Evolutionary conservation across 2,888 invertebrate genomes (phyloP), one percentile per base, ranked within the genome.

Genomic region (Dyspetes luteomarginatus): DNA sequence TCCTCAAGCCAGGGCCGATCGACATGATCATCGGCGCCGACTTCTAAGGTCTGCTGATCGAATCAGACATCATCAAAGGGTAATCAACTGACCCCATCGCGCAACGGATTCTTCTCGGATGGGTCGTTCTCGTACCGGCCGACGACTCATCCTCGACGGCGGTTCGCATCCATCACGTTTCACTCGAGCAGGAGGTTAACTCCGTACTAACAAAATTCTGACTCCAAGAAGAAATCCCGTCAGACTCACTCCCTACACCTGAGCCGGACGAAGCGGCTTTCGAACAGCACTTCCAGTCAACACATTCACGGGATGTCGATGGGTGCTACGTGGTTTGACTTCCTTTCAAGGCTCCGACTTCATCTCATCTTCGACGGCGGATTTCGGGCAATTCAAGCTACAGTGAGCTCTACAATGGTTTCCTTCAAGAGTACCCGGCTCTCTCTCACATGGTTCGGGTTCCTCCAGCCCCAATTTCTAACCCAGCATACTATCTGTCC

Each of bases 21-120:
- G 52, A 68, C 36, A n/a, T 68, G 0, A 36, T 81, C 17, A 12
- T 78, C 7, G 77, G 72, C 0, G 77, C 81, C 0, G 72, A 81
- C 12, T 17, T 50, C 9, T 77, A 64, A 22, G 67, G 65, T 1
- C 60, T 65, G 3, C n/a, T 72, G 56, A 5, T 81, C 2, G 22
- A 5, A 3, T 19, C 30, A 0, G 58, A 60, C 0, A 12, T 78
- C 0, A 1, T 30, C 9, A 67, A 50, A 15, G 55, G 12, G 4
- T 73, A 43, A 17, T 24, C 7, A 0, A 3, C 58, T 0, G n/a
- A 19, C 0, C 78, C 78, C 2, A n/a, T 55, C n/a, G 78, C 78
- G 0, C 78, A 79, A 45, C 43, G 15, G 30, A 79, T 76, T 0
- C 3, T 22, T 0, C 15, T 79, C 1, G 79, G 79, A 0, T 79